phyloP scores from a whole-genome alignment of 2,797 vertebrate species.

The Melanotaenia nigrans region DNA sequence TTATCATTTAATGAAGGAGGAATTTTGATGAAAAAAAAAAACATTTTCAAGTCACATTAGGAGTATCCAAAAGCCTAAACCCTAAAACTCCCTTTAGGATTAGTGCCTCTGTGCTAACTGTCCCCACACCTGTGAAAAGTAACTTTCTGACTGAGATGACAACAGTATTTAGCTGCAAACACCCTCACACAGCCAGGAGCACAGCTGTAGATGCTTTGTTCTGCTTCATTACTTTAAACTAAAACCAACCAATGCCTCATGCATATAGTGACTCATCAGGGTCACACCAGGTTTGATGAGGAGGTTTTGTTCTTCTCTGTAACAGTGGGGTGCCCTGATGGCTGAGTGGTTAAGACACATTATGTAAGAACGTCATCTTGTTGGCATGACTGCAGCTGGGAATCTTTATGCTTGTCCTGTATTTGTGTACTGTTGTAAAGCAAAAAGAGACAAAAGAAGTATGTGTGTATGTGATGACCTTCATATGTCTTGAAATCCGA shows the following conservation, averaged over 20 bases:
- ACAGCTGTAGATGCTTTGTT: conserved; percentile 11
- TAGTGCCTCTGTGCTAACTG: background rate
- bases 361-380: background rate
- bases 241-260: conserved; percentile 6
- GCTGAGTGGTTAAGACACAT: conserved; percentile 2
- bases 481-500: background rate
- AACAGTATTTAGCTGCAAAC: background rate
- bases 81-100: background rate
- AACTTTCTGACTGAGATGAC: conserved; percentile 6
- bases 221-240: conserved; percentile 17
- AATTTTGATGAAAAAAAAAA: background rate
- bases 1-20: background rate
- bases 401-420: background rate
- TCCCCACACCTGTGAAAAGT: background rate
- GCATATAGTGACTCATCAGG: conserved; percentile 19
- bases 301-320: conserved; percentile 1
- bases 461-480: background rate
- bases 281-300: conserved; percentile 3
- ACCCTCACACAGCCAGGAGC: background rate
- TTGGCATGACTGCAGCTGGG: background rate
- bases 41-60: background rate
- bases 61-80: background rate
- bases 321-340: background rate
- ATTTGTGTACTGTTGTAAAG: background rate
- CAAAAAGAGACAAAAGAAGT: background rate